phyloP scores from a whole-genome alignment of 2,113 vertebrate genomes.

The Fulica atra region DNA sequence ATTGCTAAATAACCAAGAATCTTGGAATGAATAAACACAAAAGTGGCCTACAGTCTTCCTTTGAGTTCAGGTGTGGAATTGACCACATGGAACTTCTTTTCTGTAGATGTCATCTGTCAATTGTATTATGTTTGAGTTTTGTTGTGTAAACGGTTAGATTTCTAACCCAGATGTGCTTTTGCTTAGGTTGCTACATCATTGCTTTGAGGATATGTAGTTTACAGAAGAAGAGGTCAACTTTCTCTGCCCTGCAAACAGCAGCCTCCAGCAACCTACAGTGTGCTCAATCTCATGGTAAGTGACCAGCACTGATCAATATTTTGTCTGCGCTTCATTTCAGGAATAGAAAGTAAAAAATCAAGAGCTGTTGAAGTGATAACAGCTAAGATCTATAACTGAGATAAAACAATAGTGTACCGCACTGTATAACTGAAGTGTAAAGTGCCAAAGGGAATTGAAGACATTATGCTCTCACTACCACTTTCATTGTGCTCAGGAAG shows the following conservation, averaged over 20 bases:
- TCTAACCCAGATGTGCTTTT: conserved; percentile 8
- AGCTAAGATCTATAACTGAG: neutral
- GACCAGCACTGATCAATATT: neutral
- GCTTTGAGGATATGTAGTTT: conserved; percentile 17
- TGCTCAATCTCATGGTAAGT: conserved; percentile 51
- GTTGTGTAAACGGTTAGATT: neutral
- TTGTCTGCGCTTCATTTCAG: neutral
- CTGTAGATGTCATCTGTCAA: neutral
- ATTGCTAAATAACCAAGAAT: neutral
- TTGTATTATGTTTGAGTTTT: neutral
- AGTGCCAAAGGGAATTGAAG: neutral
- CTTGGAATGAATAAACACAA: neutral
- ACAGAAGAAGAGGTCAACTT: neutral
- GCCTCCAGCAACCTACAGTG: neutral
- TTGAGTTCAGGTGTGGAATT: neutral
- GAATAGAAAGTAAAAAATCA: neutral
- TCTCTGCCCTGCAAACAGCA: neutral
- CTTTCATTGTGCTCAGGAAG: neutral
- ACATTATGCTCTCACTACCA: neutral
- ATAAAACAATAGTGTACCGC: neutral
- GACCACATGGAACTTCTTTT: neutral
- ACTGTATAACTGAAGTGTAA: neutral
- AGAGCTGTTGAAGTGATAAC: neutral
- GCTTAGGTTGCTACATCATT: conserved; percentile 7
- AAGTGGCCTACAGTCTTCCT: neutral